A percentile compares a stretch with the other conserved stretches of the same genome.
These are phyloP conservation scores for Diaperis boleti DNA, from an alignment of 2,888 invertebrate genomes.

Conservation along the genomic window DNA sequence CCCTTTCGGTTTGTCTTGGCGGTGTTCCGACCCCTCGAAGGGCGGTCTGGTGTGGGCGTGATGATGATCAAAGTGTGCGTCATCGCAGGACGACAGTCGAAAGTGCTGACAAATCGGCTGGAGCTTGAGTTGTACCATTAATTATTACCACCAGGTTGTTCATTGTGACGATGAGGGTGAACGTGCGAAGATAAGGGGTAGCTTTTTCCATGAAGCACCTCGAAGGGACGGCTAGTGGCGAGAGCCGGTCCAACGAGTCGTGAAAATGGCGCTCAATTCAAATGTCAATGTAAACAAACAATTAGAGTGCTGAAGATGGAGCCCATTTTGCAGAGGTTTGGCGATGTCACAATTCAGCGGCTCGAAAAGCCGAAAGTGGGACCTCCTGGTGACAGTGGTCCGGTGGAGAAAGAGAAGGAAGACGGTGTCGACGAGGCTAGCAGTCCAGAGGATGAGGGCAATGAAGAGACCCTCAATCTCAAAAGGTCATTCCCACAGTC, in stretches of 20 bases:
- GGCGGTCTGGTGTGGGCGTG: slow-evolving; percentile 18
- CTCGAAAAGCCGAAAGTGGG: slow-evolving; percentile 62
- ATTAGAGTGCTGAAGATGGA: slow-evolving; percentile 61
- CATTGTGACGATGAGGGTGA: slow-evolving; percentile 14
- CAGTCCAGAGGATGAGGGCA: slow-evolving; percentile 52
- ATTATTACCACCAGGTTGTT: slow-evolving; percentile 4
- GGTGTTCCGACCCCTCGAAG: slow-evolving; percentile 1
- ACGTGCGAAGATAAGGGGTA: slow-evolving; percentile 3
- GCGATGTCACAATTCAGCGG: slow-evolving; percentile 73
- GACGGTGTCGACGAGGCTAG: slow-evolving; percentile 49
- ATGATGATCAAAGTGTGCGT: slow-evolving; percentile 20
- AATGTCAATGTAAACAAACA: slow-evolving; percentile 55
- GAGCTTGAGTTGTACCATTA: slow-evolving; percentile 11
- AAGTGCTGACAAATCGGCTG: slow-evolving; percentile 7
- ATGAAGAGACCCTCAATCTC: slow-evolving; percentile 49
- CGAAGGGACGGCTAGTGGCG: not conserved
- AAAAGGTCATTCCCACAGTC: slow-evolving; percentile 53
- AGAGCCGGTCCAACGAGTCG: slow-evolving; percentile 53
- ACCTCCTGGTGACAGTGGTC: slow-evolving; percentile 47
- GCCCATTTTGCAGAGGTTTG: slow-evolving; percentile 70
- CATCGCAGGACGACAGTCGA: slow-evolving; percentile 1
- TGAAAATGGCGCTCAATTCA: slow-evolving; percentile 59
- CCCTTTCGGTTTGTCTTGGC: not conserved
- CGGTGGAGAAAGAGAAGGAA: slow-evolving; percentile 51
- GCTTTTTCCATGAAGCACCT: not conserved